A percentile compares a stretch with the other conserved stretches of the same genome.
phyloP scores from a whole-genome alignment of 2,113 vertebrate genomes.

The Nycticryphes semicollaris region DNA sequence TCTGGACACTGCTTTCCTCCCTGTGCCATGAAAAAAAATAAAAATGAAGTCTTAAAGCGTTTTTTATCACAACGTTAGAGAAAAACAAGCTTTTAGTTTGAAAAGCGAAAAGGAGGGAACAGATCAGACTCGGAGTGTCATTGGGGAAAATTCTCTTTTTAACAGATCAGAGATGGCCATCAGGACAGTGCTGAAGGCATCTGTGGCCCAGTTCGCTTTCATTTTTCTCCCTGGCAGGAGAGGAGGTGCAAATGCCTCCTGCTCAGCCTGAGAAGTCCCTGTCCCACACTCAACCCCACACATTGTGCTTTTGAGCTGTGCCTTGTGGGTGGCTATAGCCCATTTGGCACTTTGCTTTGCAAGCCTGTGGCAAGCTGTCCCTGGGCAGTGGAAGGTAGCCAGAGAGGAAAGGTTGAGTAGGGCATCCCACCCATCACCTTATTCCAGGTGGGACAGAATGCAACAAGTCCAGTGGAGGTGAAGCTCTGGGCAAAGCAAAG shows the following conservation, averaged over 20 bases:
- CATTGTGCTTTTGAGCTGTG: not conserved
- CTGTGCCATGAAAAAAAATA: no score
- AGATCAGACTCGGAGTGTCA: not conserved
- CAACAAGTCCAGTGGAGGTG: not conserved
- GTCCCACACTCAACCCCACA: not conserved
- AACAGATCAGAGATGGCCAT: not conserved
- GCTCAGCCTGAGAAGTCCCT: not conserved
- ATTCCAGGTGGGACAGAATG: not conserved
- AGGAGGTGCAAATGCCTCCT: not conserved
- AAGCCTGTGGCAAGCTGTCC: not conserved
- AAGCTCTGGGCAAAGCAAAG: not conserved
- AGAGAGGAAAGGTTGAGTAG: no score
- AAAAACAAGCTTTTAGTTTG: not conserved
- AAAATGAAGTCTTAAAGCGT: not conserved
- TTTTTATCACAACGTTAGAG: not conserved
- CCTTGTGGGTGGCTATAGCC: not conserved
- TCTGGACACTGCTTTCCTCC: not conserved
- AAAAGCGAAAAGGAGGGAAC: not conserved
- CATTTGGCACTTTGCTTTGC: not conserved
- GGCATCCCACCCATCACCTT: not conserved
- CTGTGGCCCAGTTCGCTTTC: not conserved
- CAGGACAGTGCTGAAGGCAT: not conserved
- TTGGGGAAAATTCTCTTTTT: not conserved
- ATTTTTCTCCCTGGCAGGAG: not conserved
- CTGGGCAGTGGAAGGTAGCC: fast-evolving